Evolutionary conservation across 2,888 invertebrate genomes (phyloP).

Genomic region (Rhorus exstirpatorius): DNA sequence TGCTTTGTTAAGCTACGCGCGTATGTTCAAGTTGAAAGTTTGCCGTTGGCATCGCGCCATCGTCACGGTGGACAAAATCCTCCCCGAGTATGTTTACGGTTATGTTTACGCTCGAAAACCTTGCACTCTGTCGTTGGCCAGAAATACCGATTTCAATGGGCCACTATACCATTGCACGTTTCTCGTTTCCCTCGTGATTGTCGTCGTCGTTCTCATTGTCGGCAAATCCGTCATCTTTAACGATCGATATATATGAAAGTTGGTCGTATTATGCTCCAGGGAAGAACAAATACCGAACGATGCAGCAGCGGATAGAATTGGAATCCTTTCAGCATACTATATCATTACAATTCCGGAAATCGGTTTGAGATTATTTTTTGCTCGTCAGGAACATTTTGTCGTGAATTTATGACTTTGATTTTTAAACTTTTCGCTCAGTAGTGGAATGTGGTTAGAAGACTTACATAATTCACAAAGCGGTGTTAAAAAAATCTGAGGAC

Average conservation of each 20-base stretch:
- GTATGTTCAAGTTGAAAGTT: slow-evolving; percentile 73
- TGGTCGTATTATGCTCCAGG: too few species aligned
- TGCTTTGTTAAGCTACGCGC: slow-evolving; percentile 40
- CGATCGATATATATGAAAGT: not conserved
- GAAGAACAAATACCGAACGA: too few species aligned
- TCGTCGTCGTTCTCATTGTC: slow-evolving; percentile 41
- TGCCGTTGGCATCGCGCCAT: slow-evolving; percentile 78
- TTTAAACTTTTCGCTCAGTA: too few species aligned
- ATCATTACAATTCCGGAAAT: too few species aligned
- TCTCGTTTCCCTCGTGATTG: slow-evolving; percentile 55
- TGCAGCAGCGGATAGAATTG: too few species aligned
- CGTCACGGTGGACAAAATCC: slow-evolving; percentile 77
- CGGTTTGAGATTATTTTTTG: too few species aligned
- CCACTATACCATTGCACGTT: slow-evolving; percentile 9
- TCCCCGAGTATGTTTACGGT: slow-evolving; percentile 77
- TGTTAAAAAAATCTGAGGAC: too few species aligned
- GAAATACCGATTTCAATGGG: slow-evolving; percentile 36
- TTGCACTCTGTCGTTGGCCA: slow-evolving; percentile 34
- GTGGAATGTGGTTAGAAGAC: too few species aligned
- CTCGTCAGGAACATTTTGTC: too few species aligned
- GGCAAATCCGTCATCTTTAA: not conserved
- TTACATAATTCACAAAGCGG: too few species aligned
- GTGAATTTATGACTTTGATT: too few species aligned
- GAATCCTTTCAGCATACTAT: too few species aligned
- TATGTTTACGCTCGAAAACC: slow-evolving; percentile 76